Conservation (phyloP, 92 coral and sea anemone species). For the Hydrozoanthus gracilis region DNA sequence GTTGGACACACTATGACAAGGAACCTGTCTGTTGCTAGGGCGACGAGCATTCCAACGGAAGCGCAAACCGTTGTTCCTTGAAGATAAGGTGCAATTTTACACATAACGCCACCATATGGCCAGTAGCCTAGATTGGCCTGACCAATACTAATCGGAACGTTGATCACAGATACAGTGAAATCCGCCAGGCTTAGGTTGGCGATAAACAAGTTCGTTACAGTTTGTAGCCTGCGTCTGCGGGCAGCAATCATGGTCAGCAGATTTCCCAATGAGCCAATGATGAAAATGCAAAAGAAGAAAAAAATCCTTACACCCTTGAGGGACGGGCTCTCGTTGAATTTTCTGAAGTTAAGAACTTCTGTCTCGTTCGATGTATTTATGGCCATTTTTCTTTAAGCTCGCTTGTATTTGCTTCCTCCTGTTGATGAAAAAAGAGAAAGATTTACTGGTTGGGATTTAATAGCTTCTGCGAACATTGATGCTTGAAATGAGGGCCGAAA, state of each 20-base stretch:
- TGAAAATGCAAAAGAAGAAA: slow-evolving; percentile 52
- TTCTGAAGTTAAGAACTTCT: neutral
- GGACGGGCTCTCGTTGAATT: slow-evolving; percentile 33
- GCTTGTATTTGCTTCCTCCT: neutral
- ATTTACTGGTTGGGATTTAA: too few relatives aligned
- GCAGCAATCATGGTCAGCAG: slow-evolving; percentile 59
- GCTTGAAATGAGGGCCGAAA: too few relatives aligned
- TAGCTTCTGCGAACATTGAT: too few relatives aligned
- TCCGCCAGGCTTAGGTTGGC: slow-evolving; percentile 71
- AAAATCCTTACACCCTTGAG: slow-evolving; percentile 49
- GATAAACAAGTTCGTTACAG: slow-evolving; percentile 62
- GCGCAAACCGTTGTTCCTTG: slow-evolving; percentile 70
- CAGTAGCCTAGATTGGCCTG: slow-evolving; percentile 61
- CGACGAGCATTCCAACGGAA: slow-evolving; percentile 63
- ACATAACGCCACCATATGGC: slow-evolving; percentile 56
- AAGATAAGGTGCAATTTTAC: slow-evolving; percentile 67
- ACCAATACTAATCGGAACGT: slow-evolving; percentile 58
- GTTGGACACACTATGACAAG: slow-evolving; percentile 64
- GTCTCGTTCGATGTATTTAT: slow-evolving; percentile 1
- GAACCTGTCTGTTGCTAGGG: slow-evolving; percentile 69
- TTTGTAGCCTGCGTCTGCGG: slow-evolving; percentile 59
- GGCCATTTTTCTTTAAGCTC: neutral
- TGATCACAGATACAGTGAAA: slow-evolving; percentile 59
- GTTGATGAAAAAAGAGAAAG: neutral
- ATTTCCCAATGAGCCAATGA: slow-evolving; percentile 61